Percentiles rank a stretch among this genome's conserved stretches.
phyloP scores from a whole-genome alignment of 2,888 invertebrate species.

The Pinctada fucata region DNA sequence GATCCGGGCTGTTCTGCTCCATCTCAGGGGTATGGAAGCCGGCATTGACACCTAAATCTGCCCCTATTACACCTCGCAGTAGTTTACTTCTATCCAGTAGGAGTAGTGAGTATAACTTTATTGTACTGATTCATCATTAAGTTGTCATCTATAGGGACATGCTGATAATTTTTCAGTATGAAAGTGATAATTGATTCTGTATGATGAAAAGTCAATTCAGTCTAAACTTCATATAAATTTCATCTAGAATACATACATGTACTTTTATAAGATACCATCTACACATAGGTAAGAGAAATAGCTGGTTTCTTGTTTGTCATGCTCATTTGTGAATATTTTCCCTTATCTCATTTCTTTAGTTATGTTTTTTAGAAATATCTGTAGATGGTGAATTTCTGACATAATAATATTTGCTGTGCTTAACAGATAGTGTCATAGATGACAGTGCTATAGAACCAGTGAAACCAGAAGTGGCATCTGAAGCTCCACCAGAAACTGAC shows the following conservation, averaged over 20 bases:
- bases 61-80: slow-evolving; percentile 69
- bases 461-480: slow-evolving; percentile 40
- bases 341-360: too few relatives aligned
- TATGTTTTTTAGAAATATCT: too few relatives aligned
- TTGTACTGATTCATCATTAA: background rate
- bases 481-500: slow-evolving; percentile 76
- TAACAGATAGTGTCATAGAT: slow-evolving; percentile 16
- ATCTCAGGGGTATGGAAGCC: slow-evolving; percentile 61
- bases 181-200: background rate
- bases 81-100: slow-evolving; percentile 33
- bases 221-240: too few relatives aligned
- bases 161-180: background rate
- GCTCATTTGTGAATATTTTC: too few relatives aligned
- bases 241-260: too few relatives aligned
- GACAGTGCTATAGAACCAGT: slow-evolving; percentile 17
- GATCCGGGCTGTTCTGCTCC: slow-evolving; percentile 88
- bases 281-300: too few relatives aligned
- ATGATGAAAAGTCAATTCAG: too few relatives aligned
- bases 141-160: background rate
- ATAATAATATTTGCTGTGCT: too few relatives aligned
- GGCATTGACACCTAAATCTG: slow-evolving; percentile 71
- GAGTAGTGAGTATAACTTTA: slow-evolving; percentile 27
- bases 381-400: too few relatives aligned
- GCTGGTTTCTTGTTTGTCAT: too few relatives aligned
- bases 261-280: too few relatives aligned